Conservation (phyloP, 2,113 vertebrate species). For the Oophaga pumilio region DNA sequence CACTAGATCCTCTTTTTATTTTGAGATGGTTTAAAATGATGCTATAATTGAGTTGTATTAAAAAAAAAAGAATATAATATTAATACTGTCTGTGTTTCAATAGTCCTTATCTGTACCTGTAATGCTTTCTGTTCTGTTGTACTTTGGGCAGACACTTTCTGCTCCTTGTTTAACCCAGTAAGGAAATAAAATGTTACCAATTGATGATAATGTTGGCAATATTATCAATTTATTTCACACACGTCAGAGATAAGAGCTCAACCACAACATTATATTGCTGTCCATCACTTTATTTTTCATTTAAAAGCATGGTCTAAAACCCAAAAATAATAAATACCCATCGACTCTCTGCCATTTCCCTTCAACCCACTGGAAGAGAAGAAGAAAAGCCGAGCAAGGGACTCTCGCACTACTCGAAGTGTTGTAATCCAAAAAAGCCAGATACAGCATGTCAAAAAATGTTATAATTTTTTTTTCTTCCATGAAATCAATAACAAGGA, state of each 20-base stretch:
- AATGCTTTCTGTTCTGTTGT: slow-evolving; percentile 80
- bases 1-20: slow-evolving; percentile 81
- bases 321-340: too few relatives aligned
- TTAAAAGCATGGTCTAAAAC: too few relatives aligned
- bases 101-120: slow-evolving; percentile 78
- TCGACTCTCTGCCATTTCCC: too few relatives aligned
- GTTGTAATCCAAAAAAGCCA: too few relatives aligned
- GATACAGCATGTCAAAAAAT: too few relatives aligned
- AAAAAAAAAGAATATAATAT: slow-evolving; percentile 75
- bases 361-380: too few relatives aligned
- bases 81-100: slow-evolving; percentile 79
- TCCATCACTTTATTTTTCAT: too few relatives aligned
- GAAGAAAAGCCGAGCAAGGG: too few relatives aligned
- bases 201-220: slow-evolving; percentile 68
- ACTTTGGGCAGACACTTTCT: slow-evolving; percentile 71
- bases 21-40: slow-evolving; percentile 75
- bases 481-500: too few relatives aligned
- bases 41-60: slow-evolving; percentile 80
- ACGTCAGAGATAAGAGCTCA: neutral
- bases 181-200: slow-evolving; percentile 78
- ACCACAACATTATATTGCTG: neutral
- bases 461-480: too few relatives aligned
- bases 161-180: slow-evolving; percentile 78
- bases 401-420: too few relatives aligned
- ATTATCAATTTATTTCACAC: slow-evolving; percentile 20